phyloP scores from a whole-genome alignment of 2,888 invertebrate genomes.

The Drosophila aldrichi region DNA sequence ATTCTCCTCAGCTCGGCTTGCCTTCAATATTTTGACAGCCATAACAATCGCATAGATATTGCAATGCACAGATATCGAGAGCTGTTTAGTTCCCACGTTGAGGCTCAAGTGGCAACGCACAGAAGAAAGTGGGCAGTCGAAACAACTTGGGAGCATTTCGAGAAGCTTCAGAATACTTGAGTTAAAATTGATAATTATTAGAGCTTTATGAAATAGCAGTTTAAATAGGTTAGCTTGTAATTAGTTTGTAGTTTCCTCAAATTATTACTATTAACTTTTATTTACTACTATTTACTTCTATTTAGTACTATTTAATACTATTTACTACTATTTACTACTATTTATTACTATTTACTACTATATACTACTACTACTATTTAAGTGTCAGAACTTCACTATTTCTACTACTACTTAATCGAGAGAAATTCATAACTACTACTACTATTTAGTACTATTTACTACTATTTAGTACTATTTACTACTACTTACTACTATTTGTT shows the following conservation, averaged over 20 bases:
- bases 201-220: neutral
- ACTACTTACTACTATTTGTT: no score
- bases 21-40: slow-evolving; percentile 74
- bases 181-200: neutral
- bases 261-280: no score
- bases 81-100: slow-evolving; percentile 60
- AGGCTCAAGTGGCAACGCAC: slow-evolving; percentile 32
- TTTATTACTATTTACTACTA: no score
- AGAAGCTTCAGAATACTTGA: slow-evolving; percentile 1
- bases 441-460: no score
- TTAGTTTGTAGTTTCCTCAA: neutral
- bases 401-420: no score
- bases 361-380: no score
- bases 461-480: no score
- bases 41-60: slow-evolving; percentile 67
- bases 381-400: no score
- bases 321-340: no score
- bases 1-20: slow-evolving; percentile 28
- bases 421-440: no score
- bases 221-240: neutral
- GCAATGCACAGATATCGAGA: slow-evolving; percentile 39
- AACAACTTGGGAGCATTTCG: slow-evolving; percentile 2
- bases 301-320: no score
- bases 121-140: slow-evolving; percentile 39
- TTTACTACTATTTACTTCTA: no score